phyloP scores from a whole-genome alignment of 2,797 vertebrate species.

The Neosalanx taihuensis region DNA sequence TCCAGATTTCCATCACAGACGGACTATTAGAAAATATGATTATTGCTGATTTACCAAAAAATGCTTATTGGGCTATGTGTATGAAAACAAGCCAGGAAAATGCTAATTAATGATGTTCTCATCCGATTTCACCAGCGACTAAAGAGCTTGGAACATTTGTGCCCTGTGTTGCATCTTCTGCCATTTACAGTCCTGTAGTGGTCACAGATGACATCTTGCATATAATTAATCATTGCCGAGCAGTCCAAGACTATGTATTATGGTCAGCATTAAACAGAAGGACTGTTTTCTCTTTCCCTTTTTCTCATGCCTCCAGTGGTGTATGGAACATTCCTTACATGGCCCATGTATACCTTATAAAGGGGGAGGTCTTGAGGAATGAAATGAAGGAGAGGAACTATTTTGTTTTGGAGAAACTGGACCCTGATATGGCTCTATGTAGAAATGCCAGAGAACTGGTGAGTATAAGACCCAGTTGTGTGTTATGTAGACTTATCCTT shows the following conservation, averaged over 20 bases:
- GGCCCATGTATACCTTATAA: conserved; percentile 92
- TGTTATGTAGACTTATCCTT: conserved; percentile 12
- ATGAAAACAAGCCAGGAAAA: conserved; percentile 40
- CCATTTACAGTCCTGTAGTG: conserved; percentile 10
- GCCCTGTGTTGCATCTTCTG: conserved; percentile 1
- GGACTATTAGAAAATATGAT: neutral
- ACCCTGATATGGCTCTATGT: conserved; percentile 95
- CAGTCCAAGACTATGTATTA: conserved; percentile 22
- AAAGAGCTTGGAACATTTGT: conserved; percentile 16
- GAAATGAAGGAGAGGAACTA: conserved; percentile 91
- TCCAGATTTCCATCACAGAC: neutral
- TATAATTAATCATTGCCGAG: conserved; percentile 16
- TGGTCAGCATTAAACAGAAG: conserved; percentile 15
- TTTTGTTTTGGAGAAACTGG: conserved; percentile 91
- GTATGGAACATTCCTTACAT: conserved; percentile 97
- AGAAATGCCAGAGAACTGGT: conserved; percentile 92
- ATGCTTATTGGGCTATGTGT: neutral
- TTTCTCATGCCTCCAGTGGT: conserved; percentile 76
- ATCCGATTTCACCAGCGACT: conserved; percentile 20
- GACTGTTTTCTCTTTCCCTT: conserved; percentile 8
- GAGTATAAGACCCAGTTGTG: conserved; percentile 54
- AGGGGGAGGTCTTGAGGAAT: conserved; percentile 81
- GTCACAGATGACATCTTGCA: conserved; percentile 5
- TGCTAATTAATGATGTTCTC: conserved; percentile 30
- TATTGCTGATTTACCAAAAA: neutral